Conservation (phyloP, 2,888 invertebrate genomes). For the Idaea straminata region DNA sequence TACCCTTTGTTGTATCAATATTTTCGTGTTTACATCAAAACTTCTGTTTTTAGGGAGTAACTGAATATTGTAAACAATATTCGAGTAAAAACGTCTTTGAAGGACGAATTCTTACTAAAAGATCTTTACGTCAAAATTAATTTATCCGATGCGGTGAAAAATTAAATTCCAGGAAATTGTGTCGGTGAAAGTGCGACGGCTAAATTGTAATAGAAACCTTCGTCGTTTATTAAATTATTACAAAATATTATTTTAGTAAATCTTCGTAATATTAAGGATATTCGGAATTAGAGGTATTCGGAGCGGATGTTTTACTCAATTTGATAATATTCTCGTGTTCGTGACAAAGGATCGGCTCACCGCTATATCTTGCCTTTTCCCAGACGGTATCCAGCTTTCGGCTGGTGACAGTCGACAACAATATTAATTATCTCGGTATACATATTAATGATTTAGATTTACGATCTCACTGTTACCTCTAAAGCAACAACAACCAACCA, state of each 20-base stretch:
- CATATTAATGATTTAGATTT: conserved; percentile 9
- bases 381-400: conserved; percentile 29
- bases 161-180: neutral
- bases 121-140: conserved; percentile 2
- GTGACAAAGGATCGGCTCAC: conserved; percentile 33
- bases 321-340: conserved; percentile 33
- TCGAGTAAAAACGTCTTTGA: neutral
- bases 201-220: conserved; percentile 18
- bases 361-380: conserved; percentile 15
- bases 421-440: conserved; percentile 28
- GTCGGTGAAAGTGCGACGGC: conserved; percentile 6
- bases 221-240: conserved; percentile 10
- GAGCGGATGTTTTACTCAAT: conserved; percentile 29
- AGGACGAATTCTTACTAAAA: neutral
- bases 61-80: neutral
- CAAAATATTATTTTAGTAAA: too few relatives aligned
- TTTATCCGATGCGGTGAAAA: neutral
- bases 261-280: conserved; percentile 21
- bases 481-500: neutral
- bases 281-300: conserved; percentile 23
- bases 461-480: neutral
- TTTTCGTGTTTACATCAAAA: neutral
- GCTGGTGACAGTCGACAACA: conserved; percentile 30
- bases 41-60: neutral
- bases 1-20: conserved; percentile 1